A percentile compares a stretch with the other conserved stretches of the same genome.
These are phyloP conservation scores for Chloroclysta siterata DNA, from an alignment of 2,888 invertebrate species.

Conservation along the genomic window DNA sequence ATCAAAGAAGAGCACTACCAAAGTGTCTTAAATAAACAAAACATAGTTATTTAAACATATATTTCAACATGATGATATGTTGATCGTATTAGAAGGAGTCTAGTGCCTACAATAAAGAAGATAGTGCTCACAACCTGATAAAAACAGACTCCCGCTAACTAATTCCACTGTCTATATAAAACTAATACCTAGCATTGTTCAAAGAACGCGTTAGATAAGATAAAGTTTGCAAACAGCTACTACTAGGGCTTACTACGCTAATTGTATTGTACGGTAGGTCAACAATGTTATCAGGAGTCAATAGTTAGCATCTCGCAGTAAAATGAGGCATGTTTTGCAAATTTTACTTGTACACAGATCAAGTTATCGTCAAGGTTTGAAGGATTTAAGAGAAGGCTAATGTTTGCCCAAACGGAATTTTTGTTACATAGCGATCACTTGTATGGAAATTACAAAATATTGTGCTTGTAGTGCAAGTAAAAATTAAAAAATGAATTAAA, in stretches of 20 bases:
- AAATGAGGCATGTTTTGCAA: constrained; percentile 12
- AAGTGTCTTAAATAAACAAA: too few species aligned
- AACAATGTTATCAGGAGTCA: constrained; percentile 23
- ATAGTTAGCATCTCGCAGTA: constrained; percentile 17
- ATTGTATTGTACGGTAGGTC: constrained; percentile 6
- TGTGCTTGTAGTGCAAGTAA: too few species aligned
- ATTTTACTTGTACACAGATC: constrained; percentile 8
- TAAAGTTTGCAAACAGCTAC: constrained; percentile 6
- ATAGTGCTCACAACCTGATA: not conserved
- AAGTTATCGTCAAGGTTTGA: not conserved
- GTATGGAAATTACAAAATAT: too few species aligned
- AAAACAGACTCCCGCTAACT: constrained; percentile 8
- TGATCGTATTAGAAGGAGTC: not conserved
- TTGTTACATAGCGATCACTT: too few species aligned
- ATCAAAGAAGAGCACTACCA: too few species aligned
- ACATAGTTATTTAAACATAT: too few species aligned
- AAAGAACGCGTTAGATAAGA: constrained; percentile 23
- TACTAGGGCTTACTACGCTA: constrained; percentile 14
- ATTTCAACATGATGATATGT: too few species aligned
- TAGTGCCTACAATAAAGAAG: not conserved
- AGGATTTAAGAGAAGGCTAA: not conserved
- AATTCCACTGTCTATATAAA: constrained; percentile 7
- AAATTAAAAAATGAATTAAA: too few species aligned
- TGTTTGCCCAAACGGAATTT: too few species aligned
- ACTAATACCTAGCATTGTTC: constrained; percentile 16